Evolutionary conservation across 2,888 invertebrate genomes (phyloP), one percentile per base, ranked within the genome.

Genomic region (Dicranocentrus wangi): DNA sequence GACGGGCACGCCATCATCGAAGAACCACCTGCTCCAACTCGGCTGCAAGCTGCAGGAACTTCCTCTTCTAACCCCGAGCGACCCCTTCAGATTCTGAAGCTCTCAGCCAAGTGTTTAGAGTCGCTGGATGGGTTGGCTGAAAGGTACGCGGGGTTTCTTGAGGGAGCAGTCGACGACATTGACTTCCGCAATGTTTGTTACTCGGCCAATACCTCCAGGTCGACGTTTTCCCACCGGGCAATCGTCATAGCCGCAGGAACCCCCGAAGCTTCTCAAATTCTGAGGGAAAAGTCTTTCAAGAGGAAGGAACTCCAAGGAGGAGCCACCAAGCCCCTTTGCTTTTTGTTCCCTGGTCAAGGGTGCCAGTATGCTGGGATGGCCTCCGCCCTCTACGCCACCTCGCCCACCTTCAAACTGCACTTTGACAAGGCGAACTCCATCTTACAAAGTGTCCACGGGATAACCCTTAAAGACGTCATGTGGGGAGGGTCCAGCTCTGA

Each of bases 41-140:
- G n/a, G 25, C 51, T 10, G 27, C 13, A 42, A 3, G 15, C 32
- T 15, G 13, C 7, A 28, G 10, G 2, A 10, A 21, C 8, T 15
- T 23, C 2, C 3, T 43, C 10, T 23, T n/a, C n/a, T n/a, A n/a
- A 5, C 8, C 21, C 25, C 21, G 42, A 68, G 23, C 47, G 32
- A 2, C 28, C 61, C 10, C 61, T 32, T 13, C 21, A 15, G 23
- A 28, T 72, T 23, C n/a, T 72, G 53, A 70, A 58, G 1, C 47
- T 81, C 32, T 81, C 81, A 3, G 76, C 81, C 10, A 65, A 58
- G 19, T 28, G 47, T 3, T 66, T 65, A 32, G 71, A 66, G n/a
- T 75, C 75, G 1, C 17, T 81, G 7, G 61, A 55, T 1, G 58
- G 63, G 13, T 53, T 81, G 25, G 21, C 69, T 0, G 17, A 32